These are phyloP conservation scores for Rhinolophus sinicus DNA, from an alignment of 2,113 vertebrate genomes.

Conservation along the genomic window DNA sequence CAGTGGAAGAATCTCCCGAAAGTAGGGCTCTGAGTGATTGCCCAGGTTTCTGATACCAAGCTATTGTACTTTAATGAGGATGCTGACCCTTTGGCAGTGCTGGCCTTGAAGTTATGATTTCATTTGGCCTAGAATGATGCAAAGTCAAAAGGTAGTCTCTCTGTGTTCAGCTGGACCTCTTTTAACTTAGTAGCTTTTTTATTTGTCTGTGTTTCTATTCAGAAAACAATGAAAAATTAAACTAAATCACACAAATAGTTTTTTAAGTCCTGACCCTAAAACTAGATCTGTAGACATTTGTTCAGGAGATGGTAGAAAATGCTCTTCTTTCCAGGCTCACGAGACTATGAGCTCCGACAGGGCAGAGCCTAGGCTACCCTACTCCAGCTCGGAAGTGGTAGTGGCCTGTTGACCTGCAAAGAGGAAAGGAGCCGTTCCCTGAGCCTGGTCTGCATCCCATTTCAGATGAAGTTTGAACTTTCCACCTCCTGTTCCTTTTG, in stretches of 20 bases:
- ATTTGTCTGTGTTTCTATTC: slow-evolving; percentile 5
- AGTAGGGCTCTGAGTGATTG: background rate
- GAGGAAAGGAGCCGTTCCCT: background rate
- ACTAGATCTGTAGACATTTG: background rate
- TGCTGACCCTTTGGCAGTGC: background rate
- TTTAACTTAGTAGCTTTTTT: background rate
- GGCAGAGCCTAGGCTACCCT: too few species aligned
- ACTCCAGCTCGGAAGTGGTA: background rate
- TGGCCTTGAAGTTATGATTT: background rate
- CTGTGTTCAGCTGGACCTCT: background rate
- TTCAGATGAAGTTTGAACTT: background rate
- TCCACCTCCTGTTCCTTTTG: background rate
- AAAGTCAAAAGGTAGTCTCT: background rate
- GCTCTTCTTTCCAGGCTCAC: background rate
- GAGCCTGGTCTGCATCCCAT: background rate
- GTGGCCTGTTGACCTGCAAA: background rate
- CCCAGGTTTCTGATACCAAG: background rate
- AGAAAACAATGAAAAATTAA: slow-evolving; percentile 9
- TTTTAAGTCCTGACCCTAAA: background rate
- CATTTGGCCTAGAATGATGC: background rate
- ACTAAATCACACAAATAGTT: background rate
- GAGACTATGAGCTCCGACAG: background rate
- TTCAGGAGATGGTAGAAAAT: background rate
- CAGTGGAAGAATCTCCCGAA: background rate
- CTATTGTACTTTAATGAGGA: background rate